Percentiles rank a stretch among this genome's conserved stretches.
Evolutionary conservation across 2,797 vertebrate species (phyloP).

Genomic region (Poecilia gillii): DNA sequence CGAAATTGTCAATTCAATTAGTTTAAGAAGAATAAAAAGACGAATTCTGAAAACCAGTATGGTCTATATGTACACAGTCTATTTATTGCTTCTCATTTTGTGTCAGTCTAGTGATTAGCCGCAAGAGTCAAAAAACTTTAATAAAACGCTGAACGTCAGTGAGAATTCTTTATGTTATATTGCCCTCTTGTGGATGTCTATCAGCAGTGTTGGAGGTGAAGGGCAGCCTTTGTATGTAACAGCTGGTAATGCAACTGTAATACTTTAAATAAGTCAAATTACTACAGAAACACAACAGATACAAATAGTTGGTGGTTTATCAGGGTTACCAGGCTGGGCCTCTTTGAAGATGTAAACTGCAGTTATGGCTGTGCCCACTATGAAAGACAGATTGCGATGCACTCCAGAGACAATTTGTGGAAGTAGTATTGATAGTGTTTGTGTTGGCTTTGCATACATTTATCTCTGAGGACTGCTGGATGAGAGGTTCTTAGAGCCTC

Average conservation of each 20-base stretch:
- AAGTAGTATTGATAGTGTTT: constrained; percentile 70
- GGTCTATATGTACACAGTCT: background rate
- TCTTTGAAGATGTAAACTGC: constrained; percentile 58
- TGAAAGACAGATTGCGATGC: constrained; percentile 67
- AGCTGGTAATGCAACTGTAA: background rate
- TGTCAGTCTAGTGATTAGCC: background rate
- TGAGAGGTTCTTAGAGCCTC: constrained; percentile 17
- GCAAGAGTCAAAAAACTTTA: background rate
- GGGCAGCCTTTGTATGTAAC: background rate
- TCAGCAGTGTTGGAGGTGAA: background rate
- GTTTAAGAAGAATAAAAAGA: background rate
- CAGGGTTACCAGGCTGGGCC: background rate
- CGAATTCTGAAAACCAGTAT: background rate
- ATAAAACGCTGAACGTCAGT: background rate
- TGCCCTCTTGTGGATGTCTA: constrained; percentile 67
- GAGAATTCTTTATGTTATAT: constrained; percentile 53
- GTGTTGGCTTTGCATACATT: constrained; percentile 58
- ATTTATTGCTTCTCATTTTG: background rate
- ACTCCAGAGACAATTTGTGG: constrained; percentile 69
- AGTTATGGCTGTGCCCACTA: constrained; percentile 60
- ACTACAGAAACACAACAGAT: background rate
- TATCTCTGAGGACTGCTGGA: constrained; percentile 58
- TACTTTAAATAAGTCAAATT: background rate
- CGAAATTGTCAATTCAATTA: background rate
- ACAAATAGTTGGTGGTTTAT: background rate